Evolutionary conservation across 2,113 vertebrate species (phyloP), one percentile per base, ranked within the genome.

Genomic region (Ceratotherium simum): DNA sequence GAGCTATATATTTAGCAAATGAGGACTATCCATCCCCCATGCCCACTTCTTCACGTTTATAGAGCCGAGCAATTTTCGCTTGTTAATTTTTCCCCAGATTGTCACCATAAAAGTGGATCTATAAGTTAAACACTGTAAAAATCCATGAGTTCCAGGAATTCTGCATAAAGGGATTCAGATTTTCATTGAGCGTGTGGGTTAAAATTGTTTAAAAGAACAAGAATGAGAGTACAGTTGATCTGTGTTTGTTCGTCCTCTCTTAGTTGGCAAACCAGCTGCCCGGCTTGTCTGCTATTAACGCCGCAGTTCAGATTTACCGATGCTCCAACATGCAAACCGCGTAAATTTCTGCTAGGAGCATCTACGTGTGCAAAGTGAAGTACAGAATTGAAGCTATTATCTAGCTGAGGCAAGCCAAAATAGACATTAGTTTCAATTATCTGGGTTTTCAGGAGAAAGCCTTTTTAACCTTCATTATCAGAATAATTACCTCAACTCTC

Each of bases 1-100:
- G 95, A 98, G 96, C 98, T 98, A 98, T 98, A 98, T 99, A 98
- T 99, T 99, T 99, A 99, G 98, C 98, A 98, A 98, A 98, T 79
- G 97, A 98, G 98, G 97, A 96, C 97, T 98, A 85, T 95, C 98
- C 97, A 96, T 98, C 97, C 98, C 96, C 92, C 83, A 14, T 36
- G 46, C 92, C 75, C 73, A 46, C 88, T 75, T 93, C 98, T 97
- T 98, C 98, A 92, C 98, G 98, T 98, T 98, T 98, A 98, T 96
- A 98, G 98, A 98, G 98, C 97, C 82, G 90, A 97, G 98, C 96
- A 97, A 98, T 98, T 96, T 98, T 98, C 98, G 97, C 98, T 98
- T 98, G 98, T 98, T 98, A 98, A 98, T 98, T 98, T 98, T 96
- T 95, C 98, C 98, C 97, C 96, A 97, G 97, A 98, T 98, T 98